These are phyloP conservation scores for Montipora capricornis DNA, from an alignment of 64 coral and sea anemone genomes.

Conservation along the genomic window DNA sequence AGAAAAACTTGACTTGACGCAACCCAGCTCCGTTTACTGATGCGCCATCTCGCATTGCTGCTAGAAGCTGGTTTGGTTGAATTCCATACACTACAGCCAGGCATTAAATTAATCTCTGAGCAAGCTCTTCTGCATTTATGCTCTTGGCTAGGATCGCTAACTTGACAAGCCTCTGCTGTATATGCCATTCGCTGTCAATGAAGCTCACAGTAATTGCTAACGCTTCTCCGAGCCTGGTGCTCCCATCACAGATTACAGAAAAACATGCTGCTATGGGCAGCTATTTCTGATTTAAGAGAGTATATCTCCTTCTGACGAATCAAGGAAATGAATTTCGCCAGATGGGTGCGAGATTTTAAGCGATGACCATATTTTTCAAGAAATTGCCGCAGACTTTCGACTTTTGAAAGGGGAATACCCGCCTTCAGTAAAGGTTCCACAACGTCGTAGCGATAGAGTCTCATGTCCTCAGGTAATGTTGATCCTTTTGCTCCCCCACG, in stretches of 20 bases:
- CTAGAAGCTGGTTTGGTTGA: not conserved
- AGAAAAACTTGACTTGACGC: slow-evolving; percentile 57
- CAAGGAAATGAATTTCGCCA: slow-evolving; percentile 66
- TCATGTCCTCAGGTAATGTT: slow-evolving; percentile 58
- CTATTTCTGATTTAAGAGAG: slow-evolving; percentile 79
- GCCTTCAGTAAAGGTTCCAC: slow-evolving; percentile 27
- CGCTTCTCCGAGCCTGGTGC: slow-evolving; percentile 67
- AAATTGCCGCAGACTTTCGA: slow-evolving; percentile 59
- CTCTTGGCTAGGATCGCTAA: slow-evolving; percentile 68
- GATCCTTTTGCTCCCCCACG: slow-evolving; percentile 26
- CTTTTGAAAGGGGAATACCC: slow-evolving; percentile 65
- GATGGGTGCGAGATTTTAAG: slow-evolving; percentile 34
- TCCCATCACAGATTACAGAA: slow-evolving; percentile 75
- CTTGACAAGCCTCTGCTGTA: slow-evolving; percentile 66
- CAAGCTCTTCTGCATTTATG: slow-evolving; percentile 57
- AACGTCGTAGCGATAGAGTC: slow-evolving; percentile 51
- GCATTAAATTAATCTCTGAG: slow-evolving; percentile 60
- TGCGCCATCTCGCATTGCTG: slow-evolving; percentile 78
- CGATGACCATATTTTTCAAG: slow-evolving; percentile 72
- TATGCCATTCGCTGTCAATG: slow-evolving; percentile 58
- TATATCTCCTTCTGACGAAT: slow-evolving; percentile 84
- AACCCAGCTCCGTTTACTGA: slow-evolving; percentile 76
- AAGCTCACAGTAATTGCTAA: slow-evolving; percentile 66
- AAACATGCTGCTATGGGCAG: slow-evolving; percentile 45
- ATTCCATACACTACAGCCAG: slow-evolving; percentile 58